Percentiles rank a stretch among this genome's conserved stretches.
Evolutionary conservation across 2,888 invertebrate species (phyloP).

Genomic region (Eristalis tenax): DNA sequence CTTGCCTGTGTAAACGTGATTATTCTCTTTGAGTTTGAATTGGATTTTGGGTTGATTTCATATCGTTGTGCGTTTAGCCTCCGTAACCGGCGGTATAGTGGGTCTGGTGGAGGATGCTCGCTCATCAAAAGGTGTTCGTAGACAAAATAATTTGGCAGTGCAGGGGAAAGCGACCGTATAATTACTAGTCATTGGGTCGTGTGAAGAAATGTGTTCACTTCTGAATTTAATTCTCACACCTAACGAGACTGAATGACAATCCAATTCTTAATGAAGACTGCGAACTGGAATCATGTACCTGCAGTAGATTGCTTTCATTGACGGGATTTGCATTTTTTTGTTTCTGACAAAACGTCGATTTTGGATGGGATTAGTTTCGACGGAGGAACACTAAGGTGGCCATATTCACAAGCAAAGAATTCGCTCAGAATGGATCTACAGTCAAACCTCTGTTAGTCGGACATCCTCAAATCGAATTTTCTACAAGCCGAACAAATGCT

Average conservation of each 20-base stretch:
- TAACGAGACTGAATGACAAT: conserved; percentile 27
- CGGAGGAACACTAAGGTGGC: too few species aligned
- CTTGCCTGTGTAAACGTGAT: not conserved
- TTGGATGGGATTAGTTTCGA: not conserved
- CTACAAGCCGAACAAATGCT: too few species aligned
- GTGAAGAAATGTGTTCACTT: conserved; percentile 39
- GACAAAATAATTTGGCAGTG: conserved; percentile 17
- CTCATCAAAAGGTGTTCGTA: conserved; percentile 46
- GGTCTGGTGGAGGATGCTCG: not conserved
- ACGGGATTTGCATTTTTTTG: conserved; percentile 52
- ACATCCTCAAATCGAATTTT: too few species aligned
- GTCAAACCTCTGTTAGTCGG: too few species aligned
- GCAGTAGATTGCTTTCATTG: conserved; percentile 28
- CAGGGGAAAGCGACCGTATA: conserved; percentile 57
- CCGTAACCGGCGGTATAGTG: not conserved
- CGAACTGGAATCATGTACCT: conserved; percentile 14
- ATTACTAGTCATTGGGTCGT: conserved; percentile 36
- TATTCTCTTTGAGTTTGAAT: conserved; percentile 41
- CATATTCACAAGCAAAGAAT: too few species aligned
- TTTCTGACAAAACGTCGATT: too few species aligned
- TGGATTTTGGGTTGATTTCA: conserved; percentile 32
- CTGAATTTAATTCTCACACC: not conserved
- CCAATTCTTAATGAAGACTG: conserved; percentile 64
- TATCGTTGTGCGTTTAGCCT: not conserved
- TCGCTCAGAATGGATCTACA: too few species aligned